These are phyloP conservation scores for Origma solitaria DNA, from an alignment of 2,113 vertebrate genomes.

Conservation along the genomic window DNA sequence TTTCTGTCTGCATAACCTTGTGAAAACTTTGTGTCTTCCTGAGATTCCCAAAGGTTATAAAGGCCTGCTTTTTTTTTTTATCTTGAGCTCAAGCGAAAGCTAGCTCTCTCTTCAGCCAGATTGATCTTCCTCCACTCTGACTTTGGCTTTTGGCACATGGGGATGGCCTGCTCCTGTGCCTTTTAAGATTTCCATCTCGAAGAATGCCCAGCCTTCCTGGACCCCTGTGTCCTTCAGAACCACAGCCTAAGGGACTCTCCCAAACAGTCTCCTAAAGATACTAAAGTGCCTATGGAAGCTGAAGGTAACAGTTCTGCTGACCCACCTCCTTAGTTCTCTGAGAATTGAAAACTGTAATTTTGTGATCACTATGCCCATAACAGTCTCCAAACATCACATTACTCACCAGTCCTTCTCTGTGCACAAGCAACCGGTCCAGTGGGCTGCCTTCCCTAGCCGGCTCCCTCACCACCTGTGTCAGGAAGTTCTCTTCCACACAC, in stretches of 20 bases:
- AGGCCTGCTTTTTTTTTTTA: too few relatives aligned
- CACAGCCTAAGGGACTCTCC: too few relatives aligned
- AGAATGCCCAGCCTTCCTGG: not conserved
- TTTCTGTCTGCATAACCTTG: not conserved
- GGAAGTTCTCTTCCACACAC: not conserved
- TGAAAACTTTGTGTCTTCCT: not conserved
- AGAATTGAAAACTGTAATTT: not conserved
- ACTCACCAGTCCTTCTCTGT: not conserved
- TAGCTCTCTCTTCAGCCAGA: not conserved
- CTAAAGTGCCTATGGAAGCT: not conserved
- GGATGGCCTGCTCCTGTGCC: not conserved
- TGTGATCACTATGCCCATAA: not conserved
- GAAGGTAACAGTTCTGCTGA: not conserved
- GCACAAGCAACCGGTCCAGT: not conserved
- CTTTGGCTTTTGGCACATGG: not conserved
- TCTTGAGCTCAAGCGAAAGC: not conserved
- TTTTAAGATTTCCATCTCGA: not conserved
- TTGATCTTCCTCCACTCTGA: not conserved
- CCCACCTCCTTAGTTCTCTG: not conserved
- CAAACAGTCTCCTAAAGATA: not conserved
- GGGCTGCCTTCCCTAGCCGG: not conserved
- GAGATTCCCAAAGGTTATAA: not conserved
- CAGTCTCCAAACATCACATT: not conserved
- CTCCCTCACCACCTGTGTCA: not conserved
- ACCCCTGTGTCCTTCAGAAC: not conserved